Evolutionary conservation across 1,140 invertebrate genomes (phyloP), one percentile per base, ranked within the genome.

Genomic region (Listronotus oregonensis): DNA sequence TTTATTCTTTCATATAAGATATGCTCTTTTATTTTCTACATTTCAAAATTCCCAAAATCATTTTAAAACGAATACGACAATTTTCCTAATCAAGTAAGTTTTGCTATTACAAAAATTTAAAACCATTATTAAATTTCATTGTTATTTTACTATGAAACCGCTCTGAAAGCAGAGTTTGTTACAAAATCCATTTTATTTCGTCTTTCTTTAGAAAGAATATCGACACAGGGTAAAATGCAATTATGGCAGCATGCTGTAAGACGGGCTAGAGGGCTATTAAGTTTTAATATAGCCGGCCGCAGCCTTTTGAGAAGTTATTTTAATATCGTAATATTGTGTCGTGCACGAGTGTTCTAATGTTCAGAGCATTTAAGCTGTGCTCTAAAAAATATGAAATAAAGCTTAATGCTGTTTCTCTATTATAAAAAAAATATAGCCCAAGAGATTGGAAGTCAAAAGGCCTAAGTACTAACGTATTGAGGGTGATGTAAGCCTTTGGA

Each of bases 291-390:
- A 61, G 37, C 47, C 27, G 18, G 39, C 47, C 59, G 59, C 47
- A 51, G 49, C 59, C 44, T 42, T 61, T 61, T 52, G 46, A 47
- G 32, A 43, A 61, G 59, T 52, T 61, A 52, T 61, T 61, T 61
- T 61, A 61, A 61, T 61, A 61, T 51, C 37, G 59, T 46, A 44
- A 51, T 61, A 52, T 52, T 42, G 47, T 61, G 59, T 50, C 49
- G 39, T 17, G 17, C 34, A 50, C 17, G 15, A 40, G 37, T 42
- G 34, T n/a, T 46, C 14, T 37, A 34, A 32, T 17, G 59, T 50
- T 34, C 11, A 21, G 15, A 39, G 54, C 40, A 31, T 27, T 27
- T 31, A 40, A 57, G 37, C 10, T n/a, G 57, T 27, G 15, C 46
- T 51, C 51, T 61, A 61, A 61, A 61, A 51, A n/a, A 50, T 59